These are phyloP conservation scores for Linurgus olivaceus DNA, from an alignment of 2,797 vertebrate species.

Conservation along the genomic window DNA sequence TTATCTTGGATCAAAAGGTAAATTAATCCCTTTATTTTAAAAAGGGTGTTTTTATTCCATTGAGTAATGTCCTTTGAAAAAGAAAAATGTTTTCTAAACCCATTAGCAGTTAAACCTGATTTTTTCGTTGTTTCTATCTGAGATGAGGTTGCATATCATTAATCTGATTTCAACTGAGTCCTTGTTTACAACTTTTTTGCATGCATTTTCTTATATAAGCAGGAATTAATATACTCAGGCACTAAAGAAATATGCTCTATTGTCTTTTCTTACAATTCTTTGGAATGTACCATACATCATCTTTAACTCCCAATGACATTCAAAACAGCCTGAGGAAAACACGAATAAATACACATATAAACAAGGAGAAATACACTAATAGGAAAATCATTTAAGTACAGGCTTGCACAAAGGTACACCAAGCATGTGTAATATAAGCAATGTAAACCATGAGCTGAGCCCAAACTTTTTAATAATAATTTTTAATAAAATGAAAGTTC, in stretches of 20 bases:
- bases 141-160: conserved; percentile 42
- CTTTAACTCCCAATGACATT: conserved; percentile 55
- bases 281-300: conserved; percentile 55
- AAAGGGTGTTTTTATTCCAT: conserved; percentile 57
- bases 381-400: not conserved
- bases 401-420: not conserved
- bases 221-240: conserved; percentile 68
- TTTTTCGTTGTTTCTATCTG: not conserved
- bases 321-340: conserved; percentile 53
- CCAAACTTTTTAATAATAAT: not conserved
- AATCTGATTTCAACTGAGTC: conserved; percentile 65
- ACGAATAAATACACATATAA: conserved; percentile 50
- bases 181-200: conserved; percentile 66
- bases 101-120: conserved; percentile 36
- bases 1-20: conserved; percentile 55
- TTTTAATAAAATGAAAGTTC: not conserved
- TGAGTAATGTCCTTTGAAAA: conserved; percentile 60
- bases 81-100: conserved; percentile 58
- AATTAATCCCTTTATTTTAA: conserved; percentile 58
- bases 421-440: not conserved
- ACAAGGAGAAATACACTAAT: conserved; percentile 20
- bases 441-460: not conserved
- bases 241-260: conserved; percentile 68
- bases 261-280: conserved; percentile 70
- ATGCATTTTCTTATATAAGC: conserved; percentile 68